Base-by-base conservation (phyloP, 2,797 vertebrate species). In the Anguilla obscura region DNA sequence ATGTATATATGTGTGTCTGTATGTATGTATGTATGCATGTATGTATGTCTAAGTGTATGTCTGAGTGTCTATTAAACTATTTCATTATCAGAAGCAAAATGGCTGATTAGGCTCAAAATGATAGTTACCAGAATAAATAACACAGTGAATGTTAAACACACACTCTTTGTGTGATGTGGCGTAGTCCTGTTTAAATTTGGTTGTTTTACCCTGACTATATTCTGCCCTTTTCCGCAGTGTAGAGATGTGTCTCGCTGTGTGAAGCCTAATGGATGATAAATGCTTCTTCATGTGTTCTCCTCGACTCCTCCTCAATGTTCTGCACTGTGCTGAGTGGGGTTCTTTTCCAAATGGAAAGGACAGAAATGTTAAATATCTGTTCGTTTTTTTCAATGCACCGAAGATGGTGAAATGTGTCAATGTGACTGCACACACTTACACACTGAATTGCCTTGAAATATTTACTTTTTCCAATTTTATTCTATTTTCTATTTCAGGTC, bases 401-500 rank as follows among this genome's bases (percentile, higher is more conserved):
- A 45, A 16, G 0, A 79, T 36, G 7, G 74, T 45, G 4, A 79
- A 16, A 21, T 21, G 16, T 45, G 33, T 79, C 45, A 18, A 45
- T 79, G 33, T 79, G 69, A 79, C 16, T 45, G 33, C 0, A 45
- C 36, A 21, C 74, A 79, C 36, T 74, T 30, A 16, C 16, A 14
- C 1, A 14, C 1, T 36, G 36, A 79, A 33, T 45, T 79, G 74
- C 33, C 18, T 45, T 79, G 16, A 79, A 79, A 79, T 40, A 79
- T 1, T 74, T 1, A 79, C 74, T 12, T 12, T 79, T 79, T 45
- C 21, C 12, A 36, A 21, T 45, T 79, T 5, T 69, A 36, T 48
- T 87, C 45, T 69, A 7, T 27, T 85, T 63, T 87, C n/a, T 69
- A 66, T 87, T 87, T 45, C 82, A 88, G 87, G 82, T 71, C 6